Percentiles rank a stretch among this genome's conserved stretches.
Conservation (phyloP, 2,113 vertebrate species). For the Grammatotria lemairii region DNA sequence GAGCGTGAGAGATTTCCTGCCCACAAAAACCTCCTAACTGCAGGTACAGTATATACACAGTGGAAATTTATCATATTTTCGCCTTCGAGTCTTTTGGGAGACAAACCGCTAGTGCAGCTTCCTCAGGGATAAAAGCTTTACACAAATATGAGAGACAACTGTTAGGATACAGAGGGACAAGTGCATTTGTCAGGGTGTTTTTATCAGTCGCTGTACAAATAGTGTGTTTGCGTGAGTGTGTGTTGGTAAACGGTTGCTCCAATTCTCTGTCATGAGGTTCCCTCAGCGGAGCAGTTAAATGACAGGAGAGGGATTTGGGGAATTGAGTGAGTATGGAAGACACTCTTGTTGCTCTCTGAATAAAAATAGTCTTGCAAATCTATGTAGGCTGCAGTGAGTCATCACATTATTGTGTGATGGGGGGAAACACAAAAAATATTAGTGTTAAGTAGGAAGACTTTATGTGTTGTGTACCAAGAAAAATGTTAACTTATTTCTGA, state of each 20-base stretch:
- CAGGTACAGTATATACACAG: neutral
- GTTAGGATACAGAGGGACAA: neutral
- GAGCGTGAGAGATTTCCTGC: neutral
- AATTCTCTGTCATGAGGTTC: neutral
- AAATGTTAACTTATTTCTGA: neutral
- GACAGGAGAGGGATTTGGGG: slow-evolving; percentile 34
- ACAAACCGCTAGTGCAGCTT: neutral
- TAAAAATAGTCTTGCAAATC: slow-evolving; percentile 51
- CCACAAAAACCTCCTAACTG: neutral
- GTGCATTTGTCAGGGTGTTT: slow-evolving; percentile 1
- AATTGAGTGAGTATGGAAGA: slow-evolving; percentile 2
- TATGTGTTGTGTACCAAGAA: neutral
- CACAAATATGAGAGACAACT: neutral
- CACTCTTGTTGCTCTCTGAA: neutral
- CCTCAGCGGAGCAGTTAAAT: slow-evolving; percentile 15
- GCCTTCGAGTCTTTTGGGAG: neutral
- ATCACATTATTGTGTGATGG: slow-evolving; percentile 2
- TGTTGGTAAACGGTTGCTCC: neutral
- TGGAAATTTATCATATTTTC: neutral
- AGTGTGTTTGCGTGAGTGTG: neutral
- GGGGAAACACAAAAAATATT: neutral
- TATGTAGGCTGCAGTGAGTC: slow-evolving; percentile 45
- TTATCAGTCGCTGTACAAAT: neutral
- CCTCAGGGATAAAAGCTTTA: neutral
- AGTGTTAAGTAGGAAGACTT: neutral